Evolutionary conservation across 2,113 vertebrate species (phyloP).

Genomic region (Lucifuga dentata): DNA sequence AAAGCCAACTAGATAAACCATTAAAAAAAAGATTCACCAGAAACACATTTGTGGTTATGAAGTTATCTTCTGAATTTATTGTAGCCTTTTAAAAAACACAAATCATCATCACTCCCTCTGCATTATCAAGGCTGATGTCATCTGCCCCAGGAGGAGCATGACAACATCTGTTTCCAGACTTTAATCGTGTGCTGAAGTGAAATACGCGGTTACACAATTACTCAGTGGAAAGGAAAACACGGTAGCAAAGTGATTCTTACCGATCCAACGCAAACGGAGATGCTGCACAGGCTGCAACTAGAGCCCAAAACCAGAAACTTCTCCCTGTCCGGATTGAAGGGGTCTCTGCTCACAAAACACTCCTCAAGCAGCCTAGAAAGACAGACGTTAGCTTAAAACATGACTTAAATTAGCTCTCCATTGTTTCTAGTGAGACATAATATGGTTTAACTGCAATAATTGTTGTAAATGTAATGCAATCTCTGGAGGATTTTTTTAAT

Average conservation of each 20-base stretch:
- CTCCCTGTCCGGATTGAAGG: slow-evolving; percentile 86
- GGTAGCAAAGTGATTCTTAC: slow-evolving; percentile 69
- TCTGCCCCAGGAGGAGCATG: neutral
- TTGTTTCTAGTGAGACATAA: accelerated
- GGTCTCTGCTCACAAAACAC: slow-evolving; percentile 88
- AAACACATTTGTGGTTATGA: neutral
- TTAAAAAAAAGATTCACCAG: neutral
- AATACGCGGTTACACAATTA: neutral
- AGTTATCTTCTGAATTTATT: too few species aligned
- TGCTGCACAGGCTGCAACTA: slow-evolving; percentile 83
- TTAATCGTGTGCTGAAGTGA: neutral
- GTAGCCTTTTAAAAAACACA: too few species aligned
- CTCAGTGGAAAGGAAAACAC: neutral
- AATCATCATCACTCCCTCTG: too few species aligned
- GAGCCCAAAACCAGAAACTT: slow-evolving; percentile 89
- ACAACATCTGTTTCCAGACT: neutral
- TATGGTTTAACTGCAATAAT: neutral
- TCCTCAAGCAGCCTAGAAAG: slow-evolving; percentile 87
- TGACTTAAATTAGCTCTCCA: accelerated
- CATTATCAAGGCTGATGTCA: neutral
- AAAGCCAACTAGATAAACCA: slow-evolving; percentile 21
- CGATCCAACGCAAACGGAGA: slow-evolving; percentile 84
- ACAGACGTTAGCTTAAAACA: neutral
- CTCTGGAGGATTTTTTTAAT: too few species aligned
- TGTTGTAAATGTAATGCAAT: neutral